A percentile compares a stretch with the other conserved stretches of the same genome.
Evolutionary conservation across 1,140 invertebrate species (phyloP).

Genomic region (Holotrichia oblita): DNA sequence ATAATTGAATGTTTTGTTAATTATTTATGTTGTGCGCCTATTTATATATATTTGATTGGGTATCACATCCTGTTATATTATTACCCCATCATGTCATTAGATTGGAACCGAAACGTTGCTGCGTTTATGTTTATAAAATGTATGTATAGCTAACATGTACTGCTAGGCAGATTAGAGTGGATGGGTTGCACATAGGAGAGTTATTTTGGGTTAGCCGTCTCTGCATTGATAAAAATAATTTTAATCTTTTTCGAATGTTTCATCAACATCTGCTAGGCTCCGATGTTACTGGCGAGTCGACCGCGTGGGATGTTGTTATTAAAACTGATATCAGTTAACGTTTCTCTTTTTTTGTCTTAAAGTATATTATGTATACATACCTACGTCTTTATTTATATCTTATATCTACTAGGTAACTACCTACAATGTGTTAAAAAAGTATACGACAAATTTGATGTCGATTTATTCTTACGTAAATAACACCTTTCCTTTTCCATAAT

Average conservation of each 20-base stretch:
- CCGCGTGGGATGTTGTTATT: background rate
- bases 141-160: background rate
- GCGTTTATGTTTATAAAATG: conserved; percentile 7
- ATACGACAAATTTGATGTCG: no score
- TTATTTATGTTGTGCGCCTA: no score
- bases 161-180: background rate
- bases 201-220: background rate
- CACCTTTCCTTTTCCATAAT: no score
- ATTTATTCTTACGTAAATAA: no score
- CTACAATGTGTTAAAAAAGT: no score
- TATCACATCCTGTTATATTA: no score
- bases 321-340: background rate
- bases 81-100: no score
- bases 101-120: background rate
- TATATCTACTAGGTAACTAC: no score
- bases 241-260: conserved; percentile 28
- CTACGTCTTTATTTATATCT: no score
- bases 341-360: background rate
- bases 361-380: background rate
- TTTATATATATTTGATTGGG: no score
- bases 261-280: conserved; percentile 16
- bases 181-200: conserved; percentile 9
- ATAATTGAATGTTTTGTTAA: no score
- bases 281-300: background rate
- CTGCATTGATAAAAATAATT: conserved; percentile 30